phyloP scores from a whole-genome alignment of 2,797 vertebrate genomes.

The Thaleichthys pacificus region DNA sequence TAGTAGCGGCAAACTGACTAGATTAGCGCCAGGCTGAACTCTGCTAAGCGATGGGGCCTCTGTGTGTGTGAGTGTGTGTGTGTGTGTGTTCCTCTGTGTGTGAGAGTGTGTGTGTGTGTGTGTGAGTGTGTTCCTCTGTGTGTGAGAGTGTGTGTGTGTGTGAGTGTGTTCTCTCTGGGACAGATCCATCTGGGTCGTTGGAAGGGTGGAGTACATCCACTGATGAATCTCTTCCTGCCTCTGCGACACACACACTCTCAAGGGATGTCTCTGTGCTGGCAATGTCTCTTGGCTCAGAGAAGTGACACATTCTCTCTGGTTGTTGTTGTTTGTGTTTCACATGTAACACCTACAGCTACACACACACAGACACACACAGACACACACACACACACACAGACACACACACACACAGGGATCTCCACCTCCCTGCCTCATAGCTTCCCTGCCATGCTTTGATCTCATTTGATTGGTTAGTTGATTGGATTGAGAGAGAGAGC shows the following conservation, averaged over 20 bases:
- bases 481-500: no score
- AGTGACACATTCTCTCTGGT: no score
- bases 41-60: no score
- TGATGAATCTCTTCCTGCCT: constrained; percentile 46
- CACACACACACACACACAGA: background rate
- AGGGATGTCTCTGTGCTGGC: no score
- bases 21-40: no score
- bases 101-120: background rate
- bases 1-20: no score
- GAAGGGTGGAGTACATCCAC: constrained; percentile 52
- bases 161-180: background rate
- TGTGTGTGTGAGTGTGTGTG: background rate
- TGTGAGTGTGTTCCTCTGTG: background rate
- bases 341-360: no score
- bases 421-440: no score
- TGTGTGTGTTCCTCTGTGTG: background rate
- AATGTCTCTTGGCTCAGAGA: no score
- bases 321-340: background rate
- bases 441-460: no score
- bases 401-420: no score
- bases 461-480: no score
- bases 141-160: constrained; percentile 1
- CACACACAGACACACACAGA: background rate
- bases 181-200: constrained; percentile 32
- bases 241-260: constrained; percentile 3